Evolutionary conservation across 2,888 invertebrate genomes (phyloP).

Genomic region (Sinopyrophorus schimmeli): DNA sequence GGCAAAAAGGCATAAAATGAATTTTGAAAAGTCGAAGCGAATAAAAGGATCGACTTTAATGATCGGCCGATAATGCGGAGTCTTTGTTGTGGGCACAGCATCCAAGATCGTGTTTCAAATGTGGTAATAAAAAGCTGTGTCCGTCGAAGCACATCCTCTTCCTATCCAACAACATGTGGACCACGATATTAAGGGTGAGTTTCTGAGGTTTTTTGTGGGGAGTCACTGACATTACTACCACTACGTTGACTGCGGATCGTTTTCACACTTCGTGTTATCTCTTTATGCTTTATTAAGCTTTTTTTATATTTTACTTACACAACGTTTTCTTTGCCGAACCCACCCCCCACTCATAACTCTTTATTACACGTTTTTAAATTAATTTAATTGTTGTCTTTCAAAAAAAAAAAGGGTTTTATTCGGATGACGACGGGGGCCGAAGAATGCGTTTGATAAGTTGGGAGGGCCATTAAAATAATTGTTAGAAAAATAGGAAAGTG

Average conservation of each 20-base stretch:
- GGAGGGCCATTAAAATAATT: slow-evolving; percentile 43
- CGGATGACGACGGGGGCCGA: too few relatives aligned
- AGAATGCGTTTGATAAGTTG: too few relatives aligned
- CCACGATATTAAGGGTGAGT: slow-evolving; percentile 17
- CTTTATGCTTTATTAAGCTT: slow-evolving; percentile 4
- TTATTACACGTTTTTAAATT: too few relatives aligned
- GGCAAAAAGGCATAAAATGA: too few relatives aligned
- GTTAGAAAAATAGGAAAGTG: slow-evolving; percentile 43
- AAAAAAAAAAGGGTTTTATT: too few relatives aligned
- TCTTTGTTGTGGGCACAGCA: slow-evolving; percentile 11
- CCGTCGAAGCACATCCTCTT: slow-evolving; percentile 31
- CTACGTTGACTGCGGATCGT: slow-evolving; percentile 24
- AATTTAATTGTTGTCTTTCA: too few relatives aligned
- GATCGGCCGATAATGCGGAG: too few relatives aligned
- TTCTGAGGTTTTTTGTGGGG: slow-evolving; percentile 14
- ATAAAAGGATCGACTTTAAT: too few relatives aligned
- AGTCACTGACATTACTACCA: slow-evolving; percentile 22
- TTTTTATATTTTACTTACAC: slow-evolving; percentile 1
- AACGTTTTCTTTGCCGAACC: too few relatives aligned
- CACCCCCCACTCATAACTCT: too few relatives aligned
- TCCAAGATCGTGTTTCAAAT: slow-evolving; percentile 26
- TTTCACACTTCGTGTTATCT: slow-evolving; percentile 25
- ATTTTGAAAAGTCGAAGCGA: too few relatives aligned
- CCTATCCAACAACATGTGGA: slow-evolving; percentile 31
- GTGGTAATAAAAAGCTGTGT: slow-evolving; percentile 29